Conservation (phyloP, 1,140 invertebrate genomes). For the Atta texana region DNA sequence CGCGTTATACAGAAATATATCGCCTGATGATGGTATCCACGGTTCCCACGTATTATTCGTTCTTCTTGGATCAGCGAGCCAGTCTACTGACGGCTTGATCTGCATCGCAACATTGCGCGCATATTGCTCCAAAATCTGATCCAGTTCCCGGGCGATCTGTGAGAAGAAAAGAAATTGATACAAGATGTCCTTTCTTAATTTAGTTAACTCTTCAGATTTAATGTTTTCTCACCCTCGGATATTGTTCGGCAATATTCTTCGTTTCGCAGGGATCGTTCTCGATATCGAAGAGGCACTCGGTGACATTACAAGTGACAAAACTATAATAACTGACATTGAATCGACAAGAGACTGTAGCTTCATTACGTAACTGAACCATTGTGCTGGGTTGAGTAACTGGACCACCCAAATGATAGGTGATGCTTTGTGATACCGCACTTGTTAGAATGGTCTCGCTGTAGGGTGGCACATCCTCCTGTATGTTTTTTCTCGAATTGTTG, state of each 20-base stretch:
- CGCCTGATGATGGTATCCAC: constrained; percentile 79
- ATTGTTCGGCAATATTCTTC: constrained; percentile 86
- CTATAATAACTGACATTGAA: constrained; percentile 71
- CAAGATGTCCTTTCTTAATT: neutral
- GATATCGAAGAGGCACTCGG: constrained; percentile 90
- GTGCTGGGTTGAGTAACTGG: constrained; percentile 83
- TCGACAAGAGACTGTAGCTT: constrained; percentile 82
- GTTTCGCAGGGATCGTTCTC: constrained; percentile 90
- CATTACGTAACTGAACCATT: constrained; percentile 80
- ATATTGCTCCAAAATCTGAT: constrained; percentile 82
- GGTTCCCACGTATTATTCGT: constrained; percentile 86
- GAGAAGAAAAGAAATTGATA: constrained; percentile 6
- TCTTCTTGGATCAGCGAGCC: constrained; percentile 83
- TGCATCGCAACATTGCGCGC: constrained; percentile 81
- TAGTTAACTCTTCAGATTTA: too few species aligned
- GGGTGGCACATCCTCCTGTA: constrained; percentile 65
- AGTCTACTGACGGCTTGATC: constrained; percentile 79
- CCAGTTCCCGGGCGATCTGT: constrained; percentile 82
- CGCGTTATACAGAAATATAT: constrained; percentile 70
- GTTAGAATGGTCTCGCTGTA: constrained; percentile 77
- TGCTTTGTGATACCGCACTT: constrained; percentile 80
- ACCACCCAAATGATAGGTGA: constrained; percentile 81
- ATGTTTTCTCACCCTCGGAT: constrained; percentile 79
- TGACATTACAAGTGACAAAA: constrained; percentile 82
- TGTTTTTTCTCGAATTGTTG: neutral